Conservation (phyloP, 2,113 vertebrate species). For the Sminthopsis crassicaudata region DNA sequence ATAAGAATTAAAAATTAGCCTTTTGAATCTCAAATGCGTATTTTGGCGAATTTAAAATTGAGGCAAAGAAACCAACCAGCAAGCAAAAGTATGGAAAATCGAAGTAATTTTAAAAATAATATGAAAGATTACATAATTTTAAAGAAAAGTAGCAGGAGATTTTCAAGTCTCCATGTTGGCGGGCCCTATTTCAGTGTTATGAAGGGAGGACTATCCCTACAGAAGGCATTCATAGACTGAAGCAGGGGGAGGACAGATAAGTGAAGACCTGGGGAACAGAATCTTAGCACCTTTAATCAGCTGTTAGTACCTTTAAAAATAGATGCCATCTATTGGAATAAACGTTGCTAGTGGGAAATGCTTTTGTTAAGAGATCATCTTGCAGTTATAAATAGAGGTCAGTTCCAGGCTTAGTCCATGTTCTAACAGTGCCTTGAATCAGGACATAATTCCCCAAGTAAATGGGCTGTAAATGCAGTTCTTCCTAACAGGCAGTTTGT, state of each 20-base stretch:
- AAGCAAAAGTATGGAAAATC: neutral
- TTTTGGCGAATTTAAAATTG: neutral
- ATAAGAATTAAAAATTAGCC: neutral
- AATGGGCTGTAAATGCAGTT: neutral
- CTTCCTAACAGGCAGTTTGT: neutral
- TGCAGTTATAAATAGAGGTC: constrained; percentile 14
- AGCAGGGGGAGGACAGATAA: neutral
- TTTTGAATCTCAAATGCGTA: neutral
- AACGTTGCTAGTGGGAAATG: neutral
- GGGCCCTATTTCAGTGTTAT: constrained; percentile 40
- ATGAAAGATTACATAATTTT: neutral
- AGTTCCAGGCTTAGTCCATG: neutral
- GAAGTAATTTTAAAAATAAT: constrained; percentile 28
- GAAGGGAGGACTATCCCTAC: constrained; percentile 10
- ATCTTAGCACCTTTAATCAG: neutral
- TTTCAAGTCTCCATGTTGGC: constrained; percentile 42
- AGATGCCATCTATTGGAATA: neutral
- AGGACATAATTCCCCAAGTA: neutral
- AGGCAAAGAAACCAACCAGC: neutral
- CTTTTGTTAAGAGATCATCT: neutral
- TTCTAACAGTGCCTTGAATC: neutral
- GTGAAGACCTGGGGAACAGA: constrained; percentile 2
- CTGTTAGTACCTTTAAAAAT: neutral
- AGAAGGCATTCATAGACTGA: neutral
- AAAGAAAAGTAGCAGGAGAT: constrained; percentile 55